Percentiles rank a stretch among this genome's conserved stretches.
Evolutionary conservation across 2,888 invertebrate genomes (phyloP).

Genomic region (Stenolophus ochropezus): DNA sequence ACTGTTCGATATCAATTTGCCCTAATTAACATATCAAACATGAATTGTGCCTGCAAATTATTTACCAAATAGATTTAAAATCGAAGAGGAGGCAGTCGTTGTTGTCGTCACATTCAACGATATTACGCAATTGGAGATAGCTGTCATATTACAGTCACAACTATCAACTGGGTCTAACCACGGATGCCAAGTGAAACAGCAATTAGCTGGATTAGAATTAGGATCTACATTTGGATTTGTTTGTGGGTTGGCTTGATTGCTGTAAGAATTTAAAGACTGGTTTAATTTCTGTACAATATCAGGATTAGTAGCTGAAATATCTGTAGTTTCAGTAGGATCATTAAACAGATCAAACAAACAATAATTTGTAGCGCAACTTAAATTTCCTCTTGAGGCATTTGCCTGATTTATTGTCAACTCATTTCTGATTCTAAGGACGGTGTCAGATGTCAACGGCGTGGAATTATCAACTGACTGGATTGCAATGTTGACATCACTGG

Average conservation of each 20-base stretch:
- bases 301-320: slow-evolving; percentile 54
- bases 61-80: too few relatives aligned
- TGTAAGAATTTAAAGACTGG: slow-evolving; percentile 52
- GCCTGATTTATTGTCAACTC: background rate
- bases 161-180: slow-evolving; percentile 60
- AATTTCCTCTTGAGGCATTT: background rate
- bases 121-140: too few relatives aligned
- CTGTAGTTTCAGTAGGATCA: slow-evolving; percentile 62
- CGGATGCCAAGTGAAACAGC: slow-evolving; percentile 60
- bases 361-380: slow-evolving; percentile 7
- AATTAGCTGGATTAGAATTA: slow-evolving; percentile 54
- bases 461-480: background rate
- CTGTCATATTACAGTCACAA: slow-evolving; percentile 17
- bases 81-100: too few relatives aligned
- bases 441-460: background rate
- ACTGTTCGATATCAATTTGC: too few relatives aligned
- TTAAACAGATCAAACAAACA: slow-evolving; percentile 61
- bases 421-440: background rate
- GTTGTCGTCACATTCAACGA: too few relatives aligned
- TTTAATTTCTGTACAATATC: slow-evolving; percentile 55
- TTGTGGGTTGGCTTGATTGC: slow-evolving; percentile 50
- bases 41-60: too few relatives aligned
- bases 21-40: too few relatives aligned
- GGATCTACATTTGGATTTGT: slow-evolving; percentile 56
- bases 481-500: slow-evolving; percentile 54